A percentile compares a stretch with the other conserved stretches of the same genome.
Conservation (phyloP, 2,113 vertebrate genomes). For the Cacatua alba region DNA sequence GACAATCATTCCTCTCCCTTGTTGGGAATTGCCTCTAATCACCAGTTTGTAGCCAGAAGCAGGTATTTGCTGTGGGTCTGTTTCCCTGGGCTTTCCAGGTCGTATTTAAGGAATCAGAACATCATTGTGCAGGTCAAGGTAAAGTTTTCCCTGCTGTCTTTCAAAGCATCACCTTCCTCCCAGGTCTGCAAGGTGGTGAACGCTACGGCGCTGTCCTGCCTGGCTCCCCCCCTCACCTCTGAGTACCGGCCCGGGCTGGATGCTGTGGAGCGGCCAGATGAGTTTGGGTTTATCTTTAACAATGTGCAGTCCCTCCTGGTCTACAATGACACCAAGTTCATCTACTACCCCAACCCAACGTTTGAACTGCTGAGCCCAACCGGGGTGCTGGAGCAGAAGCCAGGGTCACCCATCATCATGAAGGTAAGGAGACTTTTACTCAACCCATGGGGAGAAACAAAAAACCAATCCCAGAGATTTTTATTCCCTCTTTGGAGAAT, state of each 20-base stretch:
- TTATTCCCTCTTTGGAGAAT: rapidly evolving
- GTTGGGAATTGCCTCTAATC: not conserved
- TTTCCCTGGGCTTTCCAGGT: not conserved
- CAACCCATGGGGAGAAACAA: not conserved
- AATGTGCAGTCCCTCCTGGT: conserved; percentile 92
- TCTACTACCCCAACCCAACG: conserved; percentile 95
- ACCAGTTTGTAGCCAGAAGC: not conserved
- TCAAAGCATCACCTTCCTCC: rapidly evolving
- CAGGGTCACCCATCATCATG: conserved; percentile 94
- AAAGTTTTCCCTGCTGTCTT: rapidly evolving
- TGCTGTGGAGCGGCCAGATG: conserved; percentile 88
- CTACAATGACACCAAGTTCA: conserved; percentile 96
- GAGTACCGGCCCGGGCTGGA: conserved; percentile 89
- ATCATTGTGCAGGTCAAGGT: rapidly evolving
- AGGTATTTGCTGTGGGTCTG: not conserved
- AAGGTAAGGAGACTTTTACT: conserved; percentile 79
- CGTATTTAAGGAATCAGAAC: not conserved
- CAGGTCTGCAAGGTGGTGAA: conserved; percentile 93
- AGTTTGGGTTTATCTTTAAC: conserved; percentile 98
- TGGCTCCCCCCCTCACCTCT: conserved; percentile 84
- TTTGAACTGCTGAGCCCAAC: conserved; percentile 90
- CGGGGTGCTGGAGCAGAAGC: conserved; percentile 93
- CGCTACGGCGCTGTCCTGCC: conserved; percentile 87
- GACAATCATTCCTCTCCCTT: not conserved
- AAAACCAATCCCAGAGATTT: not conserved